Evolutionary conservation across 2,888 invertebrate genomes (phyloP).

Genomic region (Sussaba pulchella): DNA sequence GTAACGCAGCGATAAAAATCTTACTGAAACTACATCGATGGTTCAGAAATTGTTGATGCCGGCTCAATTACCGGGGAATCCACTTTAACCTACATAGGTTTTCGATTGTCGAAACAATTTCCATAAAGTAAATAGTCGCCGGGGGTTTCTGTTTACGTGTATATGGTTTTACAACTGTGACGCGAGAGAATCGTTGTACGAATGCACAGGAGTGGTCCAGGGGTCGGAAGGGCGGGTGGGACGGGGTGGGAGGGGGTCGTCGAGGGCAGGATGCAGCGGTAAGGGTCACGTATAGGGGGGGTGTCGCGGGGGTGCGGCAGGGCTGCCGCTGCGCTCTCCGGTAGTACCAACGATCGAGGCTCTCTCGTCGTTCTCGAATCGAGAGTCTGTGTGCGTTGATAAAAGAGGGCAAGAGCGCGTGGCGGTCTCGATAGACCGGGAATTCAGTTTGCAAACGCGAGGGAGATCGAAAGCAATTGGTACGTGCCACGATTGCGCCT

Average conservation of each 20-base stretch:
- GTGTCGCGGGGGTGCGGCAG: slow-evolving; percentile 5
- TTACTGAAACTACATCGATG: not conserved
- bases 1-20: not conserved
- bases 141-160: slow-evolving; percentile 60
- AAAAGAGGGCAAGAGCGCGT: slow-evolving; percentile 73
- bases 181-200: slow-evolving; percentile 44
- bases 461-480: slow-evolving; percentile 74
- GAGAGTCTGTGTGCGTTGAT: slow-evolving; percentile 68
- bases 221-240: not conserved
- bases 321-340: slow-evolving; percentile 20
- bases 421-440: slow-evolving; percentile 72
- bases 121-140: slow-evolving; percentile 61
- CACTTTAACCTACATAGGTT: slow-evolving; percentile 43
- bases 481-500: slow-evolving; percentile 75
- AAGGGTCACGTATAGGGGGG: slow-evolving; percentile 18
- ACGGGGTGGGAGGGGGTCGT: not conserved
- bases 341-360: not conserved
- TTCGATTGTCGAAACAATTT: slow-evolving; percentile 58
- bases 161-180: slow-evolving; percentile 48
- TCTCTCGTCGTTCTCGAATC: slow-evolving; percentile 44
- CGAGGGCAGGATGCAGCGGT: slow-evolving; percentile 5
- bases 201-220: slow-evolving; percentile 40
- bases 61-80: slow-evolving; percentile 19
- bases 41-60: not conserved
- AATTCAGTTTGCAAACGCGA: slow-evolving; percentile 74